phyloP scores from a whole-genome alignment of 1,140 invertebrate genomes.

The Formica exsecta region DNA sequence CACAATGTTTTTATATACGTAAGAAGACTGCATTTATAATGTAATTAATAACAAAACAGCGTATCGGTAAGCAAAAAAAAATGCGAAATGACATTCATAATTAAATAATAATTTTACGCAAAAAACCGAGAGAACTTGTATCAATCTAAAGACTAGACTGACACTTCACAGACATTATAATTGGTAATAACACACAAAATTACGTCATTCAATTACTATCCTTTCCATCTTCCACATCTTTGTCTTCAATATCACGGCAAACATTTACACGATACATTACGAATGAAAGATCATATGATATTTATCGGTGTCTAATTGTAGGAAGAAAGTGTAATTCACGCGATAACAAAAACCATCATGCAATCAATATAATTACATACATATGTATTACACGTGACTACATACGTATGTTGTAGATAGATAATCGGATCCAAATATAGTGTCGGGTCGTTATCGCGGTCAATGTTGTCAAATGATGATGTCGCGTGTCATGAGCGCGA shows the following conservation, averaged over 20 bases:
- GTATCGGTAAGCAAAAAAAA: no score
- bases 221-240: neutral
- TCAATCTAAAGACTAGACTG: neutral
- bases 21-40: neutral
- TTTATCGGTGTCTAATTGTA: neutral
- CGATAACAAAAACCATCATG: neutral
- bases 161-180: no score
- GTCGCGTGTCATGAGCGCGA: neutral
- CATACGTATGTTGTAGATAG: neutral
- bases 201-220: neutral
- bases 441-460: neutral
- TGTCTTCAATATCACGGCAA: neutral
- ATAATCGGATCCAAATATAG: neutral
- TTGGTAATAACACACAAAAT: constrained; percentile 4
- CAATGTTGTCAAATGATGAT: neutral
- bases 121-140: neutral
- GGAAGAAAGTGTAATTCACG: neutral
- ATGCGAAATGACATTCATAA: neutral
- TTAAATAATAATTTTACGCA: neutral
- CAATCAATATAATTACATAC: neutral
- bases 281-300: neutral
- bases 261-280: neutral
- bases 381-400: neutral
- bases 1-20: neutral
- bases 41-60: neutral